Base-by-base conservation (phyloP, 2,797 vertebrate species). In the Crax fasciolata region DNA sequence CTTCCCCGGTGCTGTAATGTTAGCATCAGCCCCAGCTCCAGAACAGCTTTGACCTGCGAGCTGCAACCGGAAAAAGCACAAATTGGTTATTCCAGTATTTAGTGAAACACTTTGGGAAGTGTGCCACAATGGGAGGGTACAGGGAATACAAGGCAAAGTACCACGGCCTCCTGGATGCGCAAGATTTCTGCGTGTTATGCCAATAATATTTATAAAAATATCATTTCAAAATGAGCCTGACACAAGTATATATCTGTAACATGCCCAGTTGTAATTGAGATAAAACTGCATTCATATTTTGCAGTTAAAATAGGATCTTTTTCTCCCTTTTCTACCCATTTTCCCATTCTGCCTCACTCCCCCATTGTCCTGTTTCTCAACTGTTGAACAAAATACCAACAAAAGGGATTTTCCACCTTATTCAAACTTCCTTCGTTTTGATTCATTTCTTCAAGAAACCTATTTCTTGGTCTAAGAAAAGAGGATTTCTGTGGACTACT, bases 121-220 rank as follows among this genome's bases (percentile, higher is more conserved):
- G 62, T 24, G 9, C 11, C 24, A 13, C 2, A 2, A 2, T 0
- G n/a, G 66, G 55, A 80, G 65, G 58, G 7, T 24, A 7, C 0
- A 0, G 32, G 27, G 32, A 65, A 27, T 11, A 27, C 0, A 0
- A 21, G 11, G 18, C 2, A 13, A 9, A 17, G 77, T 3, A 24
- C 28, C 11, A 13, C 65, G n/a, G 2, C 20, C 23, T 71, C 39
- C 27, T 48, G n/a, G 35, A 11, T 3, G 21, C 51, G 70, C 41
- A 67, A 27, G 38, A 35, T 39, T 59, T 59, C 43, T 15, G 32
- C 18, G 44, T 8, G 1, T 54, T 23, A 61, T 13, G 15, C 12
- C 30, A 68, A 57, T 12, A 38, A 52, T 30, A 54, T 27, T 85
- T 73, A 11, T 20, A 14, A 76, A 80, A 86, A 16, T 0, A 52